Evolutionary conservation across 2,888 invertebrate genomes (phyloP), one percentile per base, ranked within the genome.

Genomic region (Halictus quadricinctus): DNA sequence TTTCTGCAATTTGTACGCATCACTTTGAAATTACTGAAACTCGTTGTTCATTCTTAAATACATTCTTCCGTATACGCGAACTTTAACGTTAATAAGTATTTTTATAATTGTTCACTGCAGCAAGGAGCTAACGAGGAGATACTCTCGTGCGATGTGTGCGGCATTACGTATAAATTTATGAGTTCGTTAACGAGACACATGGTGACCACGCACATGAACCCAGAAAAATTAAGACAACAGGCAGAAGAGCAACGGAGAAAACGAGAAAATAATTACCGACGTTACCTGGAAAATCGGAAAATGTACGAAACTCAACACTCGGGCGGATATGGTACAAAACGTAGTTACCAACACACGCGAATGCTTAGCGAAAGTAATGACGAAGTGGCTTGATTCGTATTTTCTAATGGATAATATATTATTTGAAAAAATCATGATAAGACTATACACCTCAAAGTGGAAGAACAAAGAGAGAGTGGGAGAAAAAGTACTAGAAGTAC

Each of bases 181-280:
- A 96, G 96, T 72, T 96, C 96, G 0, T 95, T 96, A 94, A 96
- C 96, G 0, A 94, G 96, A 70, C 96, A 96, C 81, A 96, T 96
- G 96, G 95, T 96, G 72, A 94, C 96, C 0, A 96, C 96, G 0
- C 96, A 96, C 89, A 94, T 96, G 93, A 94, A 94, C 84, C 94
- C 94, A 1, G 94, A 94, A 70, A 94, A 94, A 77, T 88, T 94
- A 85, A 91, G 94, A 64, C 94, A 94, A 50, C 94, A 94, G 85
- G 94, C 94, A 5, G 94, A 94, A 70, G 94, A 94, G 43, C 94
- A 94, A 86, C 91, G 94, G 41, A 90, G 92, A 48, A 94, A 94
- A 83, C 94, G 94, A 5, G 94, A 94, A 69, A 94, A 93, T 79
- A 94, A 94, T 88, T 94, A 94, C 64, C 92, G 94, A 4, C 93